Conservation (phyloP, 2,888 invertebrate genomes). For the Lucinisca nassula region DNA sequence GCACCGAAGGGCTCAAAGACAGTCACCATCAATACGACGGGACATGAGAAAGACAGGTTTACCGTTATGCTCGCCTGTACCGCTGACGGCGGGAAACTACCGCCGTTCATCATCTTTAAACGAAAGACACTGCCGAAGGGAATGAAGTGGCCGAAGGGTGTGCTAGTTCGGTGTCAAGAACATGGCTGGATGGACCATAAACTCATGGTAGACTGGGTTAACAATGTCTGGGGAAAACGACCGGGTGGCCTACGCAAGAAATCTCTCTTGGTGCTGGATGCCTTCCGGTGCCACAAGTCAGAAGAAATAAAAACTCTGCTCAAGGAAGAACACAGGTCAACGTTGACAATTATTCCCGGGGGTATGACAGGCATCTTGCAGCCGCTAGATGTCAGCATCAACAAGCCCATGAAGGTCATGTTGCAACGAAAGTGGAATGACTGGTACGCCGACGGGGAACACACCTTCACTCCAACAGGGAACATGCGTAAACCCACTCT, state of each 20-base stretch:
- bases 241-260: conserved; percentile 19
- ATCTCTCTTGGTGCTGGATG: conserved; percentile 36
- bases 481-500: conserved; percentile 9
- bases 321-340: not conserved
- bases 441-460: conserved; percentile 9
- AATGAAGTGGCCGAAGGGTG: conserved; percentile 2
- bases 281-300: conserved; percentile 32
- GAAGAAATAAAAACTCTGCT: not conserved
- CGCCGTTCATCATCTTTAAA: conserved; percentile 41
- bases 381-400: conserved; percentile 41
- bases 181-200: conserved; percentile 49
- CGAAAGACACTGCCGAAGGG: conserved; percentile 32
- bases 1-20: not conserved
- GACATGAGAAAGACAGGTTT: conserved; percentile 44
- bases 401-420: conserved; percentile 37
- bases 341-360: conserved; percentile 35
- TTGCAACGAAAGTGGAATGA: conserved; percentile 6
- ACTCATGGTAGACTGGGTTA: conserved; percentile 38
- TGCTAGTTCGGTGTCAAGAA: conserved; percentile 20
- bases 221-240: conserved; percentile 32
- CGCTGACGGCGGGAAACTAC: conserved; percentile 45
- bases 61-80: conserved; percentile 38
- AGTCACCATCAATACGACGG: conserved; percentile 29
- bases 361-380: conserved; percentile 36
- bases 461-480: not conserved